Percentiles rank a stretch among this genome's conserved stretches.
Conservation (phyloP, 1,140 invertebrate genomes). For the Prorops nasuta region DNA sequence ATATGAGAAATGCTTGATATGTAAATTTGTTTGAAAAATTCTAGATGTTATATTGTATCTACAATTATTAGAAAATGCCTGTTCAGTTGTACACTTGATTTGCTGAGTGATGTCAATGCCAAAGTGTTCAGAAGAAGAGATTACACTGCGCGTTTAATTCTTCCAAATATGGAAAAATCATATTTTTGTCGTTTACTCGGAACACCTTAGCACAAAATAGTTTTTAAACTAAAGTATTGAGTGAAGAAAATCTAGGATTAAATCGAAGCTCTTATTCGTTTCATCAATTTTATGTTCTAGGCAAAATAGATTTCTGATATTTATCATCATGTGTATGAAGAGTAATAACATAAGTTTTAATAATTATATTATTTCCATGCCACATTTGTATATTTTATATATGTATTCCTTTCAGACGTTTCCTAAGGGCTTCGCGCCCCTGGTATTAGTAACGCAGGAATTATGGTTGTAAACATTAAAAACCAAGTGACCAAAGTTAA, state of each 20-base stretch:
- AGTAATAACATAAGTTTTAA: constrained; percentile 28
- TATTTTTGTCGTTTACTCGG: neutral
- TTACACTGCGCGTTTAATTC: neutral
- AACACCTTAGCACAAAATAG: neutral
- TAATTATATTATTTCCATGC: constrained; percentile 22
- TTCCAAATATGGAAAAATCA: neutral
- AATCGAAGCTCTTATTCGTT: neutral
- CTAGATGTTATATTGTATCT: constrained; percentile 5
- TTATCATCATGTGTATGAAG: constrained; percentile 5
- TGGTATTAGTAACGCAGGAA: constrained; percentile 6
- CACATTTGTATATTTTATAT: constrained; percentile 28
- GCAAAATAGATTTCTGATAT: constrained; percentile 12
- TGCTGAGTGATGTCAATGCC: constrained; percentile 20
- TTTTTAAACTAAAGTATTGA: neutral
- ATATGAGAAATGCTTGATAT: constrained; percentile 12
- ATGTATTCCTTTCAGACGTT: constrained; percentile 17
- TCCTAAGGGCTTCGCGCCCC: constrained; percentile 2
- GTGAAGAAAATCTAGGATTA: neutral
- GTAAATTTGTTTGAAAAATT: constrained; percentile 28
- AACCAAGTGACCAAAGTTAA: constrained; percentile 41
- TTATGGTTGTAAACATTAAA: constrained; percentile 23
- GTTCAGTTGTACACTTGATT: constrained; percentile 1
- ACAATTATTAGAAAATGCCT: neutral
- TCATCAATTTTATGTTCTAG: neutral
- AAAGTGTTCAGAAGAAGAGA: constrained; percentile 21